These are phyloP conservation scores for Aricia artaxerxes DNA, from an alignment of 2,888 invertebrate genomes.

Conservation along the genomic window DNA sequence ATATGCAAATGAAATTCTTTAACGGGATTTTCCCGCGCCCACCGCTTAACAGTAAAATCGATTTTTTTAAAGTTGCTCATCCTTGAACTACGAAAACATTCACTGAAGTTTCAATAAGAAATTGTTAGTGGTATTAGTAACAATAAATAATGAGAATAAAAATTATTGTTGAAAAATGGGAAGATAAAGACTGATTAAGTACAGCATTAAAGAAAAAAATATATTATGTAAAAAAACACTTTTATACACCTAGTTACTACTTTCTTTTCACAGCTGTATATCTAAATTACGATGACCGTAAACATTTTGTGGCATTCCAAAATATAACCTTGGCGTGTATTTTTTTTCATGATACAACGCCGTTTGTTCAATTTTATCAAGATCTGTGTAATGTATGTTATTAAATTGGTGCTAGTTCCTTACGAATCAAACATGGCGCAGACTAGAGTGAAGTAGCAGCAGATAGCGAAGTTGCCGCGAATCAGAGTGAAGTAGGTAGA, in stretches of 20 bases:
- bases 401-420: slow-evolving; percentile 33
- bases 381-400: slow-evolving; percentile 29
- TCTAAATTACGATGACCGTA: neutral
- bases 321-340: slow-evolving; percentile 1
- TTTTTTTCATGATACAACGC: slow-evolving; percentile 16
- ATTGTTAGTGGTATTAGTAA: neutral
- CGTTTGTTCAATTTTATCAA: slow-evolving; percentile 15
- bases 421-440: slow-evolving; percentile 53
- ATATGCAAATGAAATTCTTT: slow-evolving; percentile 14
- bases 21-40: slow-evolving; percentile 22
- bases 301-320: neutral
- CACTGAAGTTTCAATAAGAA: neutral
- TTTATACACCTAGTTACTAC: neutral
- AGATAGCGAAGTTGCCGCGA: neutral
- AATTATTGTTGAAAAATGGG: no score
- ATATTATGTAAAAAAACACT: neutral
- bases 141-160: no score
- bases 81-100: neutral
- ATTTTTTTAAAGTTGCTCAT: slow-evolving; percentile 3
- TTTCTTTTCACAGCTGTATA: neutral
- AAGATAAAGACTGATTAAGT: no score
- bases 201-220: neutral
- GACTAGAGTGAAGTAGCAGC: slow-evolving; percentile 59
- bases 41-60: slow-evolving; percentile 2
- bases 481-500: slow-evolving; percentile 55